Evolutionary conservation across 2,113 vertebrate genomes (phyloP).

Genomic region (Atractosteus spatula): DNA sequence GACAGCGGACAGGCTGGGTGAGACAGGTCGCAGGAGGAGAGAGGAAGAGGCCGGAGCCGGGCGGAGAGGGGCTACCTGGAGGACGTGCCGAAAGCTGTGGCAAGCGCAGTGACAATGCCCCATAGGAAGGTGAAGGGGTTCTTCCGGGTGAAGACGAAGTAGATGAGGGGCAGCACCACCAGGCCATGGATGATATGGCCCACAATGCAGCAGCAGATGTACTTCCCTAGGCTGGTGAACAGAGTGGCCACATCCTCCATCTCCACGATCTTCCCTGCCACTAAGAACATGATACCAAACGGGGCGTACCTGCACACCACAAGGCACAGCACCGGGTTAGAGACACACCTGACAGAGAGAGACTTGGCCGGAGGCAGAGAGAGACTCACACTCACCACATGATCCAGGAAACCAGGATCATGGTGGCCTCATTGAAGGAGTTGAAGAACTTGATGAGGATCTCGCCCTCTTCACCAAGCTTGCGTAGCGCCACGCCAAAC

Average conservation of each 20-base stretch:
- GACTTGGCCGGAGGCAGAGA: neutral
- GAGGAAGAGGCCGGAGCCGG: neutral
- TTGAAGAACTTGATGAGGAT: constrained; percentile 85
- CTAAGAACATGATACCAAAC: constrained; percentile 86
- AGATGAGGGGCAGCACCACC: constrained; percentile 76
- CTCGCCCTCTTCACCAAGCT: constrained; percentile 82
- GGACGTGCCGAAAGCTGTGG: constrained; percentile 84
- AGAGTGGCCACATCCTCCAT: constrained; percentile 72
- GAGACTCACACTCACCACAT: constrained; percentile 75
- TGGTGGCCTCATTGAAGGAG: constrained; percentile 88
- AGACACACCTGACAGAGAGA: too few relatives aligned
- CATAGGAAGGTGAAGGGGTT: constrained; percentile 85
- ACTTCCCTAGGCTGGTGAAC: constrained; percentile 81
- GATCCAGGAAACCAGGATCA: constrained; percentile 91
- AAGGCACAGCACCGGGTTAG: too few relatives aligned
- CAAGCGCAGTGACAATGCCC: constrained; percentile 77
- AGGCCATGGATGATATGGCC: constrained; percentile 81
- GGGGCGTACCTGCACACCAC: constrained; percentile 76
- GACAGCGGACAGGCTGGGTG: neutral
- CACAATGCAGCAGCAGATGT: constrained; percentile 80
- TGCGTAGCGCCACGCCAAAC: constrained; percentile 82
- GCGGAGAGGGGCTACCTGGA: constrained; percentile 70
- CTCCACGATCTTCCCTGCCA: constrained; percentile 83
- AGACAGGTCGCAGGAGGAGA: neutral
- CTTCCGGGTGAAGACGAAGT: constrained; percentile 77